phyloP scores from a whole-genome alignment of 2,797 vertebrate genomes.

The Aldrovandia affinis region DNA sequence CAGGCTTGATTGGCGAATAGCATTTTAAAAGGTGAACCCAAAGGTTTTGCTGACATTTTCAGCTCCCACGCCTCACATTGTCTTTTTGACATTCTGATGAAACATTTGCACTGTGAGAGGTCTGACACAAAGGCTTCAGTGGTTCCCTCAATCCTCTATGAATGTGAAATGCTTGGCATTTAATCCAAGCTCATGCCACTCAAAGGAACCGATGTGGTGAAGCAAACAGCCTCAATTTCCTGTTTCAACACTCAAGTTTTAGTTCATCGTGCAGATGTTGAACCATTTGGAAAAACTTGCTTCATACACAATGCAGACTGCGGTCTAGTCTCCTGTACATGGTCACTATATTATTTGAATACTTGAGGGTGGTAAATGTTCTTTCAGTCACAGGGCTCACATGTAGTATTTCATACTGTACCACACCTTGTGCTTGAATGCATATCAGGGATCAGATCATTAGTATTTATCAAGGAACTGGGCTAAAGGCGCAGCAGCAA shows the following conservation, averaged over 20 bases:
- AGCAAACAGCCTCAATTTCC: not conserved
- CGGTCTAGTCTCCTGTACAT: not conserved
- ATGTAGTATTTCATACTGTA: too few relatives aligned
- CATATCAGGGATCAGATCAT: not conserved
- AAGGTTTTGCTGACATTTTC: slow-evolving; percentile 4
- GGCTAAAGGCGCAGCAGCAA: not conserved
- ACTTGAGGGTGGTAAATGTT: not conserved
- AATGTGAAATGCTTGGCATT: not conserved
- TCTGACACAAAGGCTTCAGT: not conserved
- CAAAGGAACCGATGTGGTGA: not conserved
- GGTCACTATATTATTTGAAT: too few relatives aligned
- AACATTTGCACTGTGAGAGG: not conserved
- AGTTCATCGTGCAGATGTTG: not conserved
- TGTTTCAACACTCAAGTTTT: not conserved
- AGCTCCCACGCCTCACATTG: not conserved
- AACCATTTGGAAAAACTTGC: not conserved
- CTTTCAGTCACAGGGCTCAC: not conserved
- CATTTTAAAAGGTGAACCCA: not conserved
- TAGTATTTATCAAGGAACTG: not conserved
- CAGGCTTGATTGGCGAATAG: not conserved
- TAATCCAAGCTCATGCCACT: not conserved
- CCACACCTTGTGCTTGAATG: not conserved
- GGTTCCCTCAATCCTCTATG: not conserved
- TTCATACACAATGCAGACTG: not conserved
- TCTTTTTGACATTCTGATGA: not conserved